These are phyloP conservation scores for Lumbricus terrestris DNA, from an alignment of 2,888 invertebrate genomes.

Conservation along the genomic window DNA sequence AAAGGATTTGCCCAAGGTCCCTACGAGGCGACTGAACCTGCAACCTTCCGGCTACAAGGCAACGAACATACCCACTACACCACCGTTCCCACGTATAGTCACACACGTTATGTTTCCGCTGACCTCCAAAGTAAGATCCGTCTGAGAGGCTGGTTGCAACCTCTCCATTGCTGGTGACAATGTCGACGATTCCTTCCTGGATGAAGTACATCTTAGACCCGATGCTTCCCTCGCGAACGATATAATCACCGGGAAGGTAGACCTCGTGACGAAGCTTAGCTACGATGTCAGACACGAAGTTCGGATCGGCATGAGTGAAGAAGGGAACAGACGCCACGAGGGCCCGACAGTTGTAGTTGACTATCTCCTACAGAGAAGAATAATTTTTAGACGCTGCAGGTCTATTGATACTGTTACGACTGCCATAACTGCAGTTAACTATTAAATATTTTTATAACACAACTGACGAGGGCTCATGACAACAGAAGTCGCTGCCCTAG, in stretches of 20 bases:
- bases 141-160: constrained; percentile 95
- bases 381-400: no score
- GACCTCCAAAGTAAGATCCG: constrained; percentile 92
- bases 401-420: background rate
- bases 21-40: no score
- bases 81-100: no score
- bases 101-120: background rate
- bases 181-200: constrained; percentile 89
- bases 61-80: no score
- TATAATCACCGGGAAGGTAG: constrained; percentile 81
- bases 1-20: no score
- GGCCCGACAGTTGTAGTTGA: constrained; percentile 97
- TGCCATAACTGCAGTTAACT: no score
- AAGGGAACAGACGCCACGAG: constrained; percentile 87
- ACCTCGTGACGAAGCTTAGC: constrained; percentile 93
- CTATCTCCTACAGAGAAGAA: constrained; percentile 77
- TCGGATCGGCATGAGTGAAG: constrained; percentile 69
- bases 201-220: constrained; percentile 99
- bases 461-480: no score
- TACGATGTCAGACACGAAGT: constrained; percentile 96
- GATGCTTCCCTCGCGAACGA: constrained; percentile 80
- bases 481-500: no score
- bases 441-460: no score
- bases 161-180: constrained; percentile 70
- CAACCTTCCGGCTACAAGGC: no score